Conservation (phyloP, 2,888 invertebrate genomes). For the Torymus aiolomorphi region DNA sequence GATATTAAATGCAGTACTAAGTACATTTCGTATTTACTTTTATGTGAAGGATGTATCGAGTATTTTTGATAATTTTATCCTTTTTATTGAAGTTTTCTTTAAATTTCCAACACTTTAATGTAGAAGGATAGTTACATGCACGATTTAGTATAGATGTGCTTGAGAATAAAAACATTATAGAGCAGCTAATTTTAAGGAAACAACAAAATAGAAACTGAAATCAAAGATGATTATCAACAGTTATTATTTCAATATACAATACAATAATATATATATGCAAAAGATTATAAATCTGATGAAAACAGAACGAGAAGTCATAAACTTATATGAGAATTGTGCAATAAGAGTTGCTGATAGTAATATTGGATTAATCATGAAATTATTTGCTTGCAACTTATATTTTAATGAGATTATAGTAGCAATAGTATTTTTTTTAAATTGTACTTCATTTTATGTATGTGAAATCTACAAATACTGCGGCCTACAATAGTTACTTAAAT, state of each 20-base stretch:
- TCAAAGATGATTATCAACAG: conserved; percentile 42
- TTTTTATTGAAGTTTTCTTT: conserved; percentile 38
- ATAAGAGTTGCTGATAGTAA: conserved; percentile 27
- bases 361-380: conserved; percentile 17
- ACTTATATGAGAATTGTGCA: conserved; percentile 41
- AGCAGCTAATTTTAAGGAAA: conserved; percentile 22
- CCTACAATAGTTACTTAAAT: conserved; percentile 41
- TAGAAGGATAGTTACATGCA: no score
- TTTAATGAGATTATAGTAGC: conserved; percentile 14
- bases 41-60: conserved; percentile 23
- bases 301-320: conserved; percentile 1
- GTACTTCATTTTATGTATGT: conserved; percentile 10
- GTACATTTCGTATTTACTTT: conserved; percentile 39
- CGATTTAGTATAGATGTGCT: no score
- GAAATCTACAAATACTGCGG: conserved; percentile 41
- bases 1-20: conserved; percentile 20
- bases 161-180: no score
- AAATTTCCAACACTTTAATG: no score
- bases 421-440: conserved; percentile 16
- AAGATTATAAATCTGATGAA: conserved; percentile 29
- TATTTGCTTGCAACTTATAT: conserved; percentile 30
- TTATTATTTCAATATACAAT: conserved; percentile 32
- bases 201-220: conserved; percentile 8
- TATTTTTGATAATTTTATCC: conserved; percentile 53
- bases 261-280: conserved; percentile 33